Evolutionary conservation across 2,113 vertebrate species (phyloP).

Genomic region (pig (Sus scrofa)): DNA sequence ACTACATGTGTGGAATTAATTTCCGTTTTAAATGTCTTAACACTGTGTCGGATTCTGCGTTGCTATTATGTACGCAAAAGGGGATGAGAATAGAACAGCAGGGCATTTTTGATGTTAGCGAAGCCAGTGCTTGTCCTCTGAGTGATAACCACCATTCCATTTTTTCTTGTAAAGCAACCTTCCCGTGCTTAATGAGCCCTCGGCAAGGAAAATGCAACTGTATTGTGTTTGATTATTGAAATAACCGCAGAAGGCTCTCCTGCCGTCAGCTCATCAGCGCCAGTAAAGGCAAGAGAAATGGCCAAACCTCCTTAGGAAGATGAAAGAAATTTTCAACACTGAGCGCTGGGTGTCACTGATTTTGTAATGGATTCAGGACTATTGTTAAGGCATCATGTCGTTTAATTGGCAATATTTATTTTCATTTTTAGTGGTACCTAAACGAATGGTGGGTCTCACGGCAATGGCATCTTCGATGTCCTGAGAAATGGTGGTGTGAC

Average conservation of each 20-base stretch:
- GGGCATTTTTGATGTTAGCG: neutral
- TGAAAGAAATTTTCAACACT: neutral
- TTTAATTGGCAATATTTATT: neutral
- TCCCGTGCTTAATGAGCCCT: neutral
- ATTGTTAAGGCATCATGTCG: neutral
- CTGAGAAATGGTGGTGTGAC: neutral
- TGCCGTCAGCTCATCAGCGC: neutral
- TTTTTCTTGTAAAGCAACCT: neutral
- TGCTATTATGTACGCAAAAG: neutral
- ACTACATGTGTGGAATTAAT: neutral
- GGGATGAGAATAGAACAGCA: neutral
- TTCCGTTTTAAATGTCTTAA: neutral
- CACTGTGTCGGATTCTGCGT: neutral
- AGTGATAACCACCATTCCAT: neutral
- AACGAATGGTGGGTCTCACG: neutral
- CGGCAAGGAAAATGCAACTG: neutral
- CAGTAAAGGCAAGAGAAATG: neutral
- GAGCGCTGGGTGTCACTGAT: neutral
- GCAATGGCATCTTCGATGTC: neutral
- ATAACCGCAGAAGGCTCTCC: neutral
- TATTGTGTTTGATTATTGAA: neutral
- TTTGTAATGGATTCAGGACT: neutral
- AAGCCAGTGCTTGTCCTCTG: rapidly evolving
- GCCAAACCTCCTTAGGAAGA: neutral
- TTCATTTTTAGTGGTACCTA: neutral